These are phyloP conservation scores for Lonchura striata DNA, from an alignment of 2,113 vertebrate genomes.

Conservation along the genomic window DNA sequence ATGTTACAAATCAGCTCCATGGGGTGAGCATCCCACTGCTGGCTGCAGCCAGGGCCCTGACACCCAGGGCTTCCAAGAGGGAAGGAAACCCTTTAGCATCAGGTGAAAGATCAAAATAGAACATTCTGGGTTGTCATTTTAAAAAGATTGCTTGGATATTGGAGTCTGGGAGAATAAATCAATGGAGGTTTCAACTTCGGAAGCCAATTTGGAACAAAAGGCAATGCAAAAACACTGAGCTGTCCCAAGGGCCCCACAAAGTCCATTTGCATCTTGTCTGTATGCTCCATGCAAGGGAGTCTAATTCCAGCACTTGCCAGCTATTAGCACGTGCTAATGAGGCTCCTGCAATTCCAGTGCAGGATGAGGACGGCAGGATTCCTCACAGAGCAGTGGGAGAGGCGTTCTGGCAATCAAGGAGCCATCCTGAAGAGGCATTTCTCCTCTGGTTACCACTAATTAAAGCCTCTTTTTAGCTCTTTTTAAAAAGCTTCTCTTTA, in stretches of 20 bases:
- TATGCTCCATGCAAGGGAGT: background rate
- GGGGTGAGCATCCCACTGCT: background rate
- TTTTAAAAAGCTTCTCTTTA: background rate
- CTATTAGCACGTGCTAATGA: background rate
- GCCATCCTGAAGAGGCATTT: background rate
- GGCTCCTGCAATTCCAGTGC: background rate
- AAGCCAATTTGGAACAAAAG: slow-evolving; percentile 23
- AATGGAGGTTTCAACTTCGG: background rate
- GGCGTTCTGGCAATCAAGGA: background rate
- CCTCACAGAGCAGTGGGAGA: background rate
- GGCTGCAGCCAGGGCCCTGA: background rate
- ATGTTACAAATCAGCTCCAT: background rate
- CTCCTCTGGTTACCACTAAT: background rate
- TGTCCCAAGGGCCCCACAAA: slow-evolving; percentile 7
- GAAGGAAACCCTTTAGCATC: background rate
- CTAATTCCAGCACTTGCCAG: background rate
- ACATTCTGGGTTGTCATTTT: background rate
- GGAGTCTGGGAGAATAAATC: background rate
- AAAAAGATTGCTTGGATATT: background rate
- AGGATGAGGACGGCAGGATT: background rate
- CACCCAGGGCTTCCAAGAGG: background rate
- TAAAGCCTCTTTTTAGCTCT: background rate
- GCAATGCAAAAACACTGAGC: background rate
- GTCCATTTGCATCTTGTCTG: slow-evolving; percentile 3
- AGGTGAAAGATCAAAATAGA: background rate